Conservation (phyloP, 1,140 invertebrate species). For the Melipona quadrifasciata region DNA sequence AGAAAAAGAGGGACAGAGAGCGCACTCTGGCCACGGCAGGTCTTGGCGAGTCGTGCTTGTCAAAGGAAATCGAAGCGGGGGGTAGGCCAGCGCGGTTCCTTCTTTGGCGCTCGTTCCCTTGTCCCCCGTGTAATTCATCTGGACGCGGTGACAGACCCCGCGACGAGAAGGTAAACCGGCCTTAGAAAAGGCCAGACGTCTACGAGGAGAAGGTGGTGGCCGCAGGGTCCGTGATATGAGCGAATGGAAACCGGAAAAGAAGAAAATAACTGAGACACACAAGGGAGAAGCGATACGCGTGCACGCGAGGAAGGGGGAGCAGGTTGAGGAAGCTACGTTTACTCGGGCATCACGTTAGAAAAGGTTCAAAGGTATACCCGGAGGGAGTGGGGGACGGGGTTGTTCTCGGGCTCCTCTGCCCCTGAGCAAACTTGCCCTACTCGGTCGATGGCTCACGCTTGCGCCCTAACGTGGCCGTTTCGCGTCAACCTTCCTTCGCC, state of each 20-base stretch:
- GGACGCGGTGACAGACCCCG: constrained; percentile 12
- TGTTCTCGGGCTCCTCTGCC: constrained; percentile 17
- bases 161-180: constrained; percentile 23
- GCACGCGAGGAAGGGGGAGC: neutral
- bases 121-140: constrained; percentile 1
- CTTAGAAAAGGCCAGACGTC: constrained; percentile 13
- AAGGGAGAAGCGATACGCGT: constrained; percentile 16
- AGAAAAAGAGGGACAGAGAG: neutral
- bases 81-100: neutral
- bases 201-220: neutral
- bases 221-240: neutral
- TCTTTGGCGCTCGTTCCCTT: neutral
- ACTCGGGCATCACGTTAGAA: constrained; percentile 37
- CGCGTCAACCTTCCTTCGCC: constrained; percentile 10
- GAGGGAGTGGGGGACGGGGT: constrained; percentile 17
- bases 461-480: constrained; percentile 37
- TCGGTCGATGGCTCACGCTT: constrained; percentile 67
- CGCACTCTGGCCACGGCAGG: neutral
- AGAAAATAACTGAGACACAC: neutral
- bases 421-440: constrained; percentile 55
- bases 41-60: neutral
- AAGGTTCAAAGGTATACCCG: constrained; percentile 45
- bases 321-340: constrained; percentile 40
- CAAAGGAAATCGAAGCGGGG: constrained; percentile 3
- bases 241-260: neutral